phyloP scores from a whole-genome alignment of 2,113 vertebrate species.

The Pyrgilauda ruficollis region DNA sequence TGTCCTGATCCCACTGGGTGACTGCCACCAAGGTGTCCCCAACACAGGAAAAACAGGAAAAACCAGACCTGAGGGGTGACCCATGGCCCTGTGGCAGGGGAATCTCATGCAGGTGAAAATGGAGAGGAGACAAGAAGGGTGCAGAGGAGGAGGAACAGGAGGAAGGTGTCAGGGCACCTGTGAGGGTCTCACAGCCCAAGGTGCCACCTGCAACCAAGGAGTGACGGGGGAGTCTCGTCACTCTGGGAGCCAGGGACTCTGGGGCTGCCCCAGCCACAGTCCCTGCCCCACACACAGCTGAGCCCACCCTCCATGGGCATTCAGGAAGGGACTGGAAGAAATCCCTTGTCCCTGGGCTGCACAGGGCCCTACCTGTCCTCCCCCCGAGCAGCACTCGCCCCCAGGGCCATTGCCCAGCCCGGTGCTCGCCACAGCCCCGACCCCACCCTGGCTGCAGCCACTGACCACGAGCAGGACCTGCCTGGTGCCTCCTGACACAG shows the following conservation, averaged over 20 bases:
- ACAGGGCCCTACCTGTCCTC: rapidly evolving
- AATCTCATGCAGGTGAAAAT: neutral
- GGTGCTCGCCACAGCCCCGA: rapidly evolving
- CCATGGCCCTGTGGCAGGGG: rapidly evolving
- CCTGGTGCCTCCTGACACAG: neutral
- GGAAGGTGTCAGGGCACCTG: rapidly evolving
- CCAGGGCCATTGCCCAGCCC: neutral
- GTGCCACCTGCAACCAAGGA: neutral
- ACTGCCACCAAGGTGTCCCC: neutral
- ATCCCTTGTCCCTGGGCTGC: neutral
- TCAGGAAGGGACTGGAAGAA: neutral
- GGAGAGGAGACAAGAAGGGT: neutral
- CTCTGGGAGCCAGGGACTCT: neutral
- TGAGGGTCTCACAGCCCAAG: neutral
- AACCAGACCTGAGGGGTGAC: neutral
- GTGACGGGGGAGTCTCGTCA: rapidly evolving
- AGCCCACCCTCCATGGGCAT: neutral
- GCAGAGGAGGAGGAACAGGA: neutral
- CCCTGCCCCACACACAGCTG: neutral
- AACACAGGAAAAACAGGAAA: too few relatives aligned
- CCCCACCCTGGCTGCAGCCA: neutral
- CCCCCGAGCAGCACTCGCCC: neutral
- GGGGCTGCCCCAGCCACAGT: neutral
- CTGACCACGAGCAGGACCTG: neutral
- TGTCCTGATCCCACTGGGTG: neutral